Evolutionary conservation across 2,888 invertebrate species (phyloP).

Genomic region (Scaeva pyrastri): DNA sequence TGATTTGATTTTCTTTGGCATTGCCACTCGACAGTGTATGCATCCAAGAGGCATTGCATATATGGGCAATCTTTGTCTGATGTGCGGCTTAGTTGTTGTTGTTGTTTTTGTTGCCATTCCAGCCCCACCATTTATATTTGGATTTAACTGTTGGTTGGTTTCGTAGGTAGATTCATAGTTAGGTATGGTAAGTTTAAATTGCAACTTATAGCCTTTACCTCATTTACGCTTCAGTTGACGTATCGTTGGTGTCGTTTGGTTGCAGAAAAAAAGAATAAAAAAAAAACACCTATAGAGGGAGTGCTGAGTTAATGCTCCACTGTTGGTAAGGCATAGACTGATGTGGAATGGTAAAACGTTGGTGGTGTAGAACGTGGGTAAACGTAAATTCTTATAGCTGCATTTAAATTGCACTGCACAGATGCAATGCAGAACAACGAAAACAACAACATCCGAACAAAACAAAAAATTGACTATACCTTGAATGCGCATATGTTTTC

Average conservation of each 20-base stretch:
- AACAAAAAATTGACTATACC: background rate
- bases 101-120: background rate
- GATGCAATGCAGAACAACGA: constrained; percentile 29
- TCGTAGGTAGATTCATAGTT: background rate
- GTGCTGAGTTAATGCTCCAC: constrained; percentile 27
- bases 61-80: constrained; percentile 44
- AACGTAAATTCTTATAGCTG: constrained; percentile 38
- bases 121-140: constrained; percentile 18
- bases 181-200: background rate
- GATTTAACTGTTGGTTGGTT: constrained; percentile 21
- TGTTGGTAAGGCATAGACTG: no score
- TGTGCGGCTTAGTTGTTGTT: constrained; percentile 12
- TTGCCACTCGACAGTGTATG: constrained; percentile 25
- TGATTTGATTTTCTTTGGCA: constrained; percentile 30
- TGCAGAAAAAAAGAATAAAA: no score
- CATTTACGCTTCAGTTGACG: constrained; percentile 67
- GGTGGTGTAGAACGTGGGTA: background rate
- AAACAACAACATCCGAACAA: background rate
- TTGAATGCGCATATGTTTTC: constrained; percentile 51
- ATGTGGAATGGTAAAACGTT: background rate
- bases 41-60: constrained; percentile 29
- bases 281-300: constrained; percentile 22
- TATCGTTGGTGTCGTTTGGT: constrained; percentile 16
- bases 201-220: constrained; percentile 65
- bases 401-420: constrained; percentile 59